Base-by-base conservation (phyloP, 2,888 invertebrate species). In the Patella pellucida region DNA sequence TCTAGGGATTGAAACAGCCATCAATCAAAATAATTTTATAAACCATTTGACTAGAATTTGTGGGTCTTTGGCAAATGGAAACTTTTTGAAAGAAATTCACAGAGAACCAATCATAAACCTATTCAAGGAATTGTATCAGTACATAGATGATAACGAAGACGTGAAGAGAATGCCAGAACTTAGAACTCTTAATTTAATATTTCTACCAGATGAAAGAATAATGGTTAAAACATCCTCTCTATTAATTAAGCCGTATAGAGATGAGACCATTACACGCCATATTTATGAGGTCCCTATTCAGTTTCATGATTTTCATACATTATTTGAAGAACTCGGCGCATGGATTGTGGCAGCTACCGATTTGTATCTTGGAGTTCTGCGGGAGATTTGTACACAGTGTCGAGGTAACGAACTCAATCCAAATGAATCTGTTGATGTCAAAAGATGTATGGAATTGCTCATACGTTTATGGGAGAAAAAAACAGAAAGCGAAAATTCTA, bases 391-490 rank as follows among this genome's bases (percentile, higher is more conserved):
- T 62, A 62, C 19, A 12, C 19, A 62, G 14, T 62, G 62, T 19
- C 11, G 23, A 62, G 19, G 5, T 5, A 71, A 75, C 5, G 68
- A 72, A 41, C 69, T 85, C 15, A 54, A 75, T 19, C 81, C 83
- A 27, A 80, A 83, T 76, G 85, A 85, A 54, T 52, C 76, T 16
- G 15, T 16, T 50, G 71, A 72, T 16, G 81, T 78, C 11, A 70
- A 72, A 50, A 79, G 72, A 62, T 83, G 85, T 23, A 68, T 81
- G 41, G 52, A 54, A 3, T 52, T 72, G 23, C 54, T 78, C 12
- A 70, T 74, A 52, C 68, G 27, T 2, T 69, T 71, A n/a, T 72
- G 75, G 14, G n/a, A 19, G 41, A 41, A 41, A 41, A n/a, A 19
- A 9, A 9, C 41, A 41, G 41, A 9, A 41, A 41, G 0, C 41